Percentiles rank a stretch among this genome's conserved stretches.
Conservation (phyloP, 1,140 invertebrate genomes). For the Atopsyche davidsoni region DNA sequence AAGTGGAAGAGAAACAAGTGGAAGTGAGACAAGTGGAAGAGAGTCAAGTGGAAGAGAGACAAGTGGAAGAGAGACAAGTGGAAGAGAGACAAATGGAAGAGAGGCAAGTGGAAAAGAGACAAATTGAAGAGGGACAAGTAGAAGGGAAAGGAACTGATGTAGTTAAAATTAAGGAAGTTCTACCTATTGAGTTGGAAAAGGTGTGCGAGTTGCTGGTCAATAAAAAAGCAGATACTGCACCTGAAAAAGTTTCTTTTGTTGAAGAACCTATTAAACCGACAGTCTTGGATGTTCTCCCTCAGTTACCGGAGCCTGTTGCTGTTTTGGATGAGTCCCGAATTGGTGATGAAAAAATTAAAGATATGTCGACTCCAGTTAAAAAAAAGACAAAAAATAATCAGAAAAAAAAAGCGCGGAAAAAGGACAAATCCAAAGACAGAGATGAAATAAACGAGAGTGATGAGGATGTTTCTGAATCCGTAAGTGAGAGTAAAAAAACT, state of each 20-base stretch:
- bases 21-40: neutral
- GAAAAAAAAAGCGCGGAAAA: conserved; percentile 16
- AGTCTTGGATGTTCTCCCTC: too few relatives aligned
- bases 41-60: neutral
- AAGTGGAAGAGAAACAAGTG: neutral
- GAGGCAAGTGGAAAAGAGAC: neutral
- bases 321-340: neutral
- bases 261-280: too few relatives aligned
- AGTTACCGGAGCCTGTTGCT: too few relatives aligned
- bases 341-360: neutral
- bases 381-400: conserved; percentile 13
- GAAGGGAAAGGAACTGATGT: neutral
- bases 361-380: neutral
- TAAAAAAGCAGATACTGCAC: too few relatives aligned
- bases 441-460: conserved; percentile 9
- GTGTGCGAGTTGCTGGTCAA: too few relatives aligned
- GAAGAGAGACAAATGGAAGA: neutral
- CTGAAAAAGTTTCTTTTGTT: too few relatives aligned
- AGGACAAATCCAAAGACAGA: conserved; percentile 17
- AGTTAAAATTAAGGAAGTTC: neutral
- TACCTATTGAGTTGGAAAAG: too few relatives aligned
- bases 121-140: conserved; percentile 2
- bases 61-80: neutral
- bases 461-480: conserved; percentile 1
- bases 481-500: neutral